Base-by-base conservation (phyloP, 2,888 invertebrate species). In the Elaeidobius kamerunicus region DNA sequence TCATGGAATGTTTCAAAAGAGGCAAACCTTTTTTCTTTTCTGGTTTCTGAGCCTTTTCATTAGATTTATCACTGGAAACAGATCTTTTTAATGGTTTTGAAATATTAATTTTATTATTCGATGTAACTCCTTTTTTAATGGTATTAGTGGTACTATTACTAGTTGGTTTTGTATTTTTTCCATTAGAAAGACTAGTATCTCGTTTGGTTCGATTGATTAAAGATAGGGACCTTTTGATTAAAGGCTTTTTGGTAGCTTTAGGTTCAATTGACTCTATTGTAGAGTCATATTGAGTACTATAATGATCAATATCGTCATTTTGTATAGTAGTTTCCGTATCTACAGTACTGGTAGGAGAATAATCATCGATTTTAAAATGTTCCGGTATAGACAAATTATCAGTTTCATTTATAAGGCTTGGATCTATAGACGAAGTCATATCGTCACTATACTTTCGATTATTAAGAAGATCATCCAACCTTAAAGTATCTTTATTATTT, bases 351-450 rank as follows among this genome's bases (percentile, higher is more conserved):
- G 61, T 62, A 1, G 69, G 67, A 7, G 69, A 69, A 27, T 58
- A 62, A 40, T 65, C 61, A 45, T 67, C 65, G 9, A 58, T 46
- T 49, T 61, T 57, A 27, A 65, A 61, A 60, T 67, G 60, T 32
- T 70, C 70, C 11, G 72, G 72, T 42, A 85, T 80, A 14, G 83
- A 79, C 42, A 85, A 73, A 73, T 85, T 84, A 69, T 85, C 85
- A 68, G 81, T 82, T 72, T 82, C 82, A 69, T 86, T 85, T 52
- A 85, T 85, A 52, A 85, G 74, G 61, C 77, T 73, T 19, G 80
- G 80, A 67, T 82, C 81, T 55, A 81, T 80, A 17, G 76, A 74
- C 1, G 58, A 63, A 36, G 75, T 74, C 20, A 63, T 63, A 47
- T 65, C 58, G 39, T 72, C 71, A 32, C 72, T 71, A 42, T 66